Percentiles rank a stretch among this genome's conserved stretches.
These are phyloP conservation scores for Hetaerina americana DNA, from an alignment of 1,140 invertebrate species.

Conservation along the genomic window DNA sequence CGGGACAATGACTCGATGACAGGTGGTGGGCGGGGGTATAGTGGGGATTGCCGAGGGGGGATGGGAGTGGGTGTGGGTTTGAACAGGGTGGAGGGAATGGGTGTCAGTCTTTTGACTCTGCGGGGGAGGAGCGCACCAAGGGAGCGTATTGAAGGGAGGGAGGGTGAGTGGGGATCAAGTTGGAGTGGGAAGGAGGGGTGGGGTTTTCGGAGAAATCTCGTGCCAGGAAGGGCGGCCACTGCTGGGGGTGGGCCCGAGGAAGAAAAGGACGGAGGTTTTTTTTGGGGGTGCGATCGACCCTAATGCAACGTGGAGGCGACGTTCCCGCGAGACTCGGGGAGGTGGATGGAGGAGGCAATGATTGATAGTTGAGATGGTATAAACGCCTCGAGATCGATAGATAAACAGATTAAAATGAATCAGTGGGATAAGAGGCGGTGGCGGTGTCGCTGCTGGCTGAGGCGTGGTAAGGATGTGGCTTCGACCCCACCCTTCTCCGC, in stretches of 20 bases:
- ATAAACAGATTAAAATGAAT: slow-evolving; percentile 1
- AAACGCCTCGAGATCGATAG: not conserved
- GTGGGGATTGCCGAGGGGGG: too few species aligned
- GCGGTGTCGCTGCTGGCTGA: too few species aligned
- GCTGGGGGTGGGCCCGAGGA: too few species aligned
- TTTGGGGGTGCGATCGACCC: too few species aligned
- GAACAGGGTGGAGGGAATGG: not conserved
- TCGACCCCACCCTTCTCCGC: too few species aligned
- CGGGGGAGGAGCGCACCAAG: not conserved
- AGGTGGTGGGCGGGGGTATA: not conserved
- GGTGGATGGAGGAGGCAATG: not conserved
- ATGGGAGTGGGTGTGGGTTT: too few species aligned
- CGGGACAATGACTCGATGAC: not conserved
- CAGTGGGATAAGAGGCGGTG: not conserved
- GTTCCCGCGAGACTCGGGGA: too few species aligned
- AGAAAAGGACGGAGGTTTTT: too few species aligned
- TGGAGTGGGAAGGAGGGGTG: not conserved
- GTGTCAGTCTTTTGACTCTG: not conserved
- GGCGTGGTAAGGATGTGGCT: not conserved
- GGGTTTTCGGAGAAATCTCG: too few species aligned
- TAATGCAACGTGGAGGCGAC: too few species aligned
- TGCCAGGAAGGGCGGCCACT: not conserved
- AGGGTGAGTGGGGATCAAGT: not conserved
- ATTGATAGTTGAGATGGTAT: not conserved
- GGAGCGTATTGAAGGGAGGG: not conserved